Percentiles rank a stretch among this genome's conserved stretches.
These are phyloP conservation scores for Sphecodes monilicornis DNA, from an alignment of 2,888 invertebrate genomes.

Conservation along the genomic window DNA sequence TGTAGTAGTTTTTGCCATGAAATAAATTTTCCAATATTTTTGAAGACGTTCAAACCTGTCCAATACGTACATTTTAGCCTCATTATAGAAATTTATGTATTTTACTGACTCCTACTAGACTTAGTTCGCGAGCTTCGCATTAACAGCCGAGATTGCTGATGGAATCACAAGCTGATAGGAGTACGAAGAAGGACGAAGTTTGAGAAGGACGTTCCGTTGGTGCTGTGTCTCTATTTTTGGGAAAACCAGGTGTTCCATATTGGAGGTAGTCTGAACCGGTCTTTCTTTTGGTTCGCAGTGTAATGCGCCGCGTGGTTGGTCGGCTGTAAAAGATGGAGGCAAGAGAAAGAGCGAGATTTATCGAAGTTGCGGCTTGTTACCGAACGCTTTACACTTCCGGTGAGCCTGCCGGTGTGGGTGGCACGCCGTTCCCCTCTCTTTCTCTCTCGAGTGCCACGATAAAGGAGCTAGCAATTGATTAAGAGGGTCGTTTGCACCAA, in stretches of 20 bases:
- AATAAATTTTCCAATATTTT: too few relatives aligned
- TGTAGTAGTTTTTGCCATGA: too few relatives aligned
- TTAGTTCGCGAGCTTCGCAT: too few relatives aligned
- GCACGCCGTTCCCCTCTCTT: conserved; percentile 36
- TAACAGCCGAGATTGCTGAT: too few relatives aligned
- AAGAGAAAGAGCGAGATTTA: conserved; percentile 70
- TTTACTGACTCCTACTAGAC: too few relatives aligned
- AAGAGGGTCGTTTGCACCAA: conserved; percentile 81
- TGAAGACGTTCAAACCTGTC: too few relatives aligned
- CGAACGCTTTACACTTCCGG: conserved; percentile 71
- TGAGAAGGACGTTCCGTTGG: too few relatives aligned
- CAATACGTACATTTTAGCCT: too few relatives aligned
- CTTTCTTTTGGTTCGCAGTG: conserved; percentile 39
- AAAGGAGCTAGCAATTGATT: conserved; percentile 81
- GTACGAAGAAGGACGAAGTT: too few relatives aligned
- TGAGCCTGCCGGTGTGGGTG: conserved; percentile 22
- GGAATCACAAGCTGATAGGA: too few relatives aligned
- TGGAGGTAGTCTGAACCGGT: neutral
- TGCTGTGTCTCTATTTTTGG: neutral
- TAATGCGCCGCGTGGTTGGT: conserved; percentile 52
- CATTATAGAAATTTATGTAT: too few relatives aligned
- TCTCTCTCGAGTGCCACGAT: conserved; percentile 63
- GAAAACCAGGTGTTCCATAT: conserved; percentile 3
- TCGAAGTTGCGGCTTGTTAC: conserved; percentile 77
- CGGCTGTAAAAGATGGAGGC: conserved; percentile 45